phyloP scores from a whole-genome alignment of 2,113 vertebrate genomes.

The Psephotus haematonotus region DNA sequence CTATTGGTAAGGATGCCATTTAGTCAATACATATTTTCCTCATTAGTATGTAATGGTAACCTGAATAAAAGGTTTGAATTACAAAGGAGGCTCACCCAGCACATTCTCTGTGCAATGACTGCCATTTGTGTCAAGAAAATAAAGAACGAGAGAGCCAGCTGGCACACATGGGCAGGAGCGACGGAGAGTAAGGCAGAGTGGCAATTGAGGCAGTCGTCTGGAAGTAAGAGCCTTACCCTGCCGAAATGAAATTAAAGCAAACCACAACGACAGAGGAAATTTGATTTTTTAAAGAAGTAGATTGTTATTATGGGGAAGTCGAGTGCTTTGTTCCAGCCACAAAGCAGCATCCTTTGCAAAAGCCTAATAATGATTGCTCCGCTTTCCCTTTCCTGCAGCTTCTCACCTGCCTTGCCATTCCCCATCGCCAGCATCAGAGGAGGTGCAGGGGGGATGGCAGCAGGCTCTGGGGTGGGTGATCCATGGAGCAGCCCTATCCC shows the following conservation, averaged over 20 bases:
- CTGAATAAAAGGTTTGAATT: constrained; percentile 82
- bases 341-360: constrained; percentile 33
- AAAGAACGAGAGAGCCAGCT: constrained; percentile 58
- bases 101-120: constrained; percentile 75
- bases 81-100: constrained; percentile 74
- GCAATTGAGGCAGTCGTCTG: not conserved
- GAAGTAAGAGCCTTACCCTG: constrained; percentile 12
- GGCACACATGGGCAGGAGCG: constrained; percentile 22
- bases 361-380: not conserved
- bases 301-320: constrained; percentile 55
- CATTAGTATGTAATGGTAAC: constrained; percentile 74
- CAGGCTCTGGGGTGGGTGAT: not conserved
- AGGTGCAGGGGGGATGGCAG: rapidly evolving
- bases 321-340: constrained; percentile 46
- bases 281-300: constrained; percentile 43
- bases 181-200: not conserved
- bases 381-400: not conserved
- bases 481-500: not conserved
- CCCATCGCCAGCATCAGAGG: rapidly evolving
- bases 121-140: constrained; percentile 82
- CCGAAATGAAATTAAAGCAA: constrained; percentile 41
- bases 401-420: not conserved
- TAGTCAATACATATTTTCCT: constrained; percentile 77
- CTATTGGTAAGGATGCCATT: constrained; percentile 58
- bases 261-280: constrained; percentile 33